Base-by-base conservation (phyloP, 1,140 invertebrate species). In the Campodea augens region DNA sequence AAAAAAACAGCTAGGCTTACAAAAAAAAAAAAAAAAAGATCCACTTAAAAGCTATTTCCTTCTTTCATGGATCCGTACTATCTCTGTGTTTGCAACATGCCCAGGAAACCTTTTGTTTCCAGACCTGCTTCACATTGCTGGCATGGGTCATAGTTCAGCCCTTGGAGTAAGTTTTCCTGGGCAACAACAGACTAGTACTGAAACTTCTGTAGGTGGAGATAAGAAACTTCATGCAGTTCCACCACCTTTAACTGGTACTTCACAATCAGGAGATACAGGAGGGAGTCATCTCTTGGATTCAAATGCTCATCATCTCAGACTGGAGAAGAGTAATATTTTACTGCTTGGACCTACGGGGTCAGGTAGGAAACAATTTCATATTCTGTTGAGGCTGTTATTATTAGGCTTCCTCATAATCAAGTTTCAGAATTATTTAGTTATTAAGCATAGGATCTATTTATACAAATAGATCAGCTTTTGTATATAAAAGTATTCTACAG, bases 291-390 rank as follows among this genome's bases (percentile, higher is more conserved):
- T 93, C 44, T 63, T 95, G n/a, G 87, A 93, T 51, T 69, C 78
- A 27, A 75, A 77, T 36, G 75, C 75, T 25, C 78, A 89, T 62
- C 83, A 90, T 51, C 63, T 97, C 21, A 77, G 85, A 54, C 64
- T 99, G 45, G 95, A 98, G 57, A 99, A 99, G 66, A 93, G 87
- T 57, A 99, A 99, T 58, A 95, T 99, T 47, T 68, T 99, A 12
- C 71, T 99, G 52, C 64, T 99, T 2, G 95, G 95, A 15, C 93
- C 95, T 21, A 98, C 93, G 15, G 95, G 95, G 42, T 95, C 89
- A 54, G 92, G 91, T 72, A 53, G 62, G 60, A 56, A 48, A 25
- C 23, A 22, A 42, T 46, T 21, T 39, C n/a, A n/a, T n/a, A n/a
- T n/a, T n/a, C n/a, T n/a, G n/a, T n/a, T n/a, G n/a, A 5, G 24